A percentile compares a stretch with the other conserved stretches of the same genome.
phyloP scores from a whole-genome alignment of 2,113 vertebrate species.

The Rhynchopsitta pachyrhyncha region DNA sequence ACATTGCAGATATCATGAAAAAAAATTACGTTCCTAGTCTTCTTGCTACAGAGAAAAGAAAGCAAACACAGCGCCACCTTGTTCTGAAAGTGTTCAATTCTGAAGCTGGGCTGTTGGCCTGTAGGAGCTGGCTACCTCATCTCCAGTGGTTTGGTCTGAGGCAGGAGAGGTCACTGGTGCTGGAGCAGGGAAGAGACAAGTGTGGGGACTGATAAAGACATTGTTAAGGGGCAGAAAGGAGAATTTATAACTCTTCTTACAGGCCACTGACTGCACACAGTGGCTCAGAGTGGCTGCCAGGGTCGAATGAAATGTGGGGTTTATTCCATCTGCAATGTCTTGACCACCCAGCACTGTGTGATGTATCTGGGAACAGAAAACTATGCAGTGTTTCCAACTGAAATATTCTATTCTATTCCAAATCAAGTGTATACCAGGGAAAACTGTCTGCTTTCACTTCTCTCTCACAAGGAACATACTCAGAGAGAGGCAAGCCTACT shows the following conservation, averaged over 20 bases:
- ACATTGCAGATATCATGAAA: background rate
- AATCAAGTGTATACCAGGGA: background rate
- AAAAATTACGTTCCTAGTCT: background rate
- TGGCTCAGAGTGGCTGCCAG: rapidly evolving
- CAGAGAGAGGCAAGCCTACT: background rate
- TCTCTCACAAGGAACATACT: background rate
- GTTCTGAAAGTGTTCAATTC: background rate
- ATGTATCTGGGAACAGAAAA: background rate
- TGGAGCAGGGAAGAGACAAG: background rate
- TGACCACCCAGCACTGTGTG: rapidly evolving
- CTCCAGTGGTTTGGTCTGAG: background rate
- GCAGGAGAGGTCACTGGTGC: background rate
- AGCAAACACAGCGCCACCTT: rapidly evolving
- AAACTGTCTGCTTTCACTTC: background rate
- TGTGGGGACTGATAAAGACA: background rate
- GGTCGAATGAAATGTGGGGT: rapidly evolving
- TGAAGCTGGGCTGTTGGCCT: background rate
- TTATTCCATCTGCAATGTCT: background rate
- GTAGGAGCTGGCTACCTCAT: background rate
- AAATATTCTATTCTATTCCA: background rate
- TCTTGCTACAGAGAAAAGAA: background rate
- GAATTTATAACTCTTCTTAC: background rate
- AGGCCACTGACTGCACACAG: background rate
- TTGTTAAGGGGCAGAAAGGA: background rate
- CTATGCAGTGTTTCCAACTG: background rate